phyloP scores from a whole-genome alignment of 2,113 vertebrate species.

The Peucedramus taeniatus region DNA sequence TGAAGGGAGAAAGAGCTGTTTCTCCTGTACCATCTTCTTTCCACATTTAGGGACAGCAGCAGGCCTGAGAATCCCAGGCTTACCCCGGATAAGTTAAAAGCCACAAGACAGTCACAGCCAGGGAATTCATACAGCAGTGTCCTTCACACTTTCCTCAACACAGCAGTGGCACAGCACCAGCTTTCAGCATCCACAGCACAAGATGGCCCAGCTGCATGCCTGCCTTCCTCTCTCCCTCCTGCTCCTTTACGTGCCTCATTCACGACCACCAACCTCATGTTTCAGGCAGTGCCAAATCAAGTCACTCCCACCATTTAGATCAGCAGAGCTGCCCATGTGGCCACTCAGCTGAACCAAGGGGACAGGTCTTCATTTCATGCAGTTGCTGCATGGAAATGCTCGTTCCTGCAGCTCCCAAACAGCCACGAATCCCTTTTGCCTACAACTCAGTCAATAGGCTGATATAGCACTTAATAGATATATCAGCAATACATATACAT shows the following conservation, averaged over 20 bases:
- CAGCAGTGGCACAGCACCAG: not conserved
- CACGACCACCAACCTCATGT: accelerated
- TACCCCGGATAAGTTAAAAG: not conserved
- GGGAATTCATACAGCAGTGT: not conserved
- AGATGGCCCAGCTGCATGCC: accelerated
- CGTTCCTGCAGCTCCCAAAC: not conserved
- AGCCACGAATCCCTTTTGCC: not conserved
- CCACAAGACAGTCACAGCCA: not conserved
- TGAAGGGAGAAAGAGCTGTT: accelerated
- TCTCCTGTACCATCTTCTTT: not conserved
- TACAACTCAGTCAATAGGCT: not conserved
- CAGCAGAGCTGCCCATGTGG: not conserved
- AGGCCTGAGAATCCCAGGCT: not conserved
- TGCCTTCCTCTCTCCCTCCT: accelerated
- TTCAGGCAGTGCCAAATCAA: not conserved
- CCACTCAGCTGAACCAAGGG: not conserved
- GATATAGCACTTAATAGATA: not conserved
- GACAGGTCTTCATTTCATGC: not conserved
- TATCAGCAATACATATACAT: not conserved
- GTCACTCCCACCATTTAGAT: not conserved
- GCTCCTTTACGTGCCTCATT: not conserved
- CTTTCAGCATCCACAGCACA: not conserved
- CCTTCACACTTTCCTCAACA: not conserved
- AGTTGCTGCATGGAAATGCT: not conserved
- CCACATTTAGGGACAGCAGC: not conserved